These are phyloP conservation scores for Sinocyclocheilus anophthalmus DNA, from an alignment of 2,113 vertebrate species.

Conservation along the genomic window DNA sequence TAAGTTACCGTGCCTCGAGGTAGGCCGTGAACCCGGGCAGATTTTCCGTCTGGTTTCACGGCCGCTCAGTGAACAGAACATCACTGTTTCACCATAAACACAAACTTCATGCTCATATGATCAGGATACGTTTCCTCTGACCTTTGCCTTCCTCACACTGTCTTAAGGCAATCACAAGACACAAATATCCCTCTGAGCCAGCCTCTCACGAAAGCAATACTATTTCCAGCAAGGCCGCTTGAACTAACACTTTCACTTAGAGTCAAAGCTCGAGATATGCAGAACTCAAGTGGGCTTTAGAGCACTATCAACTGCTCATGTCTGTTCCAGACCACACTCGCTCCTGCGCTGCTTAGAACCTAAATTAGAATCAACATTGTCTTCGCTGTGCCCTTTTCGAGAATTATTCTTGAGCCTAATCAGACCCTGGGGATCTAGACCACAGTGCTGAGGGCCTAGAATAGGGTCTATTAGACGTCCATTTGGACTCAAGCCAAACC, in stretches of 20 bases:
- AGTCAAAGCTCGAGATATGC: neutral
- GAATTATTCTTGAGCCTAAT: constrained; percentile 57
- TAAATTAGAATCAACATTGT: constrained; percentile 44
- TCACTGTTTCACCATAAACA: constrained; percentile 42
- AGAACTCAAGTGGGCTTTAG: constrained; percentile 10
- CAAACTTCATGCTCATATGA: constrained; percentile 48
- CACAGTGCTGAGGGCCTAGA: constrained; percentile 37
- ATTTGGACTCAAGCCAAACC: constrained; percentile 44
- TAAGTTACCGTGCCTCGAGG: constrained; percentile 36
- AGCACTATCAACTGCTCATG: neutral
- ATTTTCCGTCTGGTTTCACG: constrained; percentile 38
- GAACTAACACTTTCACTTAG: constrained; percentile 28
- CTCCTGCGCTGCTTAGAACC: constrained; percentile 21
- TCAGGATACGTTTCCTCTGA: constrained; percentile 39
- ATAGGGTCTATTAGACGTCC: constrained; percentile 45
- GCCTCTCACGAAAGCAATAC: constrained; percentile 6
- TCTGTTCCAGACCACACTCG: constrained; percentile 47
- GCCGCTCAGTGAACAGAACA: constrained; percentile 2
- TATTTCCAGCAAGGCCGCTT: neutral
- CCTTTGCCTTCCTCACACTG: constrained; percentile 12
- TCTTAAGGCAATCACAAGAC: constrained; percentile 57
- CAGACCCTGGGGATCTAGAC: constrained; percentile 44
- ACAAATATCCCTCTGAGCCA: constrained; percentile 3
- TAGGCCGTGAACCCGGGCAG: constrained; percentile 35
- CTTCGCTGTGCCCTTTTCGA: constrained; percentile 54